Evolutionary conservation across 2,888 invertebrate species (phyloP).

Genomic region (Eueremaeus valkanovi): DNA sequence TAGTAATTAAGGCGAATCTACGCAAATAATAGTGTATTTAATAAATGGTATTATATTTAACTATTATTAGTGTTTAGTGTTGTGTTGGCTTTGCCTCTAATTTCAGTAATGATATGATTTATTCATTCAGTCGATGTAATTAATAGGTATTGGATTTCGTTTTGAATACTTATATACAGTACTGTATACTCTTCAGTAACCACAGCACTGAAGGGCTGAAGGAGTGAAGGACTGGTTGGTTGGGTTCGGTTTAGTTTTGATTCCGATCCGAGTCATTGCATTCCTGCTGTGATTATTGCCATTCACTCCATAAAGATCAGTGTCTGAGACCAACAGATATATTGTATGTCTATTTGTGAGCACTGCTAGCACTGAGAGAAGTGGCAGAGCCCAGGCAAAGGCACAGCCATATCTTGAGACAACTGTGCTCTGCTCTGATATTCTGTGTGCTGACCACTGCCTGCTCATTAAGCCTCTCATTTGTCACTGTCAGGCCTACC

Average conservation of each 20-base stretch:
- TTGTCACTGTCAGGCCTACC: conserved; percentile 34
- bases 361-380: too few relatives aligned
- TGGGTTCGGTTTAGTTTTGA: conserved; percentile 16
- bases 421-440: neutral
- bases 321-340: conserved; percentile 29
- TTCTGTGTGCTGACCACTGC: conserved; percentile 22
- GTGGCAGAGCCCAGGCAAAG: neutral
- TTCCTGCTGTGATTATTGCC: conserved; percentile 36
- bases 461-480: conserved; percentile 36
- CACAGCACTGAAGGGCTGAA: conserved; percentile 11
- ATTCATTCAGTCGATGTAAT: conserved; percentile 26
- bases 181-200: too few relatives aligned
- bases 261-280: conserved; percentile 26
- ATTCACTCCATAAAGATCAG: conserved; percentile 35
- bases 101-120: conserved; percentile 32
- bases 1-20: neutral
- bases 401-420: neutral
- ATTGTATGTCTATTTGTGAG: neutral
- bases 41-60: neutral
- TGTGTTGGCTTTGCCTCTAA: neutral
- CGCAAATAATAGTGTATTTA: neutral
- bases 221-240: conserved; percentile 27
- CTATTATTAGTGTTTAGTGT: neutral
- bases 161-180: conserved; percentile 25
- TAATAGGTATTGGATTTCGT: conserved; percentile 30